Conservation (phyloP, 2,888 invertebrate genomes). For the Meganola albula region DNA sequence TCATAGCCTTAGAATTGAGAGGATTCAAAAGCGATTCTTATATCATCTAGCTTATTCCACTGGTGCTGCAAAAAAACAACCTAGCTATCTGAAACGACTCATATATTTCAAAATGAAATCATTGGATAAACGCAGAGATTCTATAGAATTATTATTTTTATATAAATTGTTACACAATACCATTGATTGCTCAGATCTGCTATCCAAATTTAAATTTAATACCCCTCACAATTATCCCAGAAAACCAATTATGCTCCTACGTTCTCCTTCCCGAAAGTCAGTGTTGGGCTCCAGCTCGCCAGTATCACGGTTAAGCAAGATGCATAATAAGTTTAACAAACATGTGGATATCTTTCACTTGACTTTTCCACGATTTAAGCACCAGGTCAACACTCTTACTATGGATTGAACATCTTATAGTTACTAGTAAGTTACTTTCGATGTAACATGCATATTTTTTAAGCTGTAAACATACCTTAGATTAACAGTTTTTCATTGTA, state of each 20-base stretch:
- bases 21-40: background rate
- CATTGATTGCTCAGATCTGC: background rate
- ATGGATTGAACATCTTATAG: too few species aligned
- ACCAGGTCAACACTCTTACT: too few species aligned
- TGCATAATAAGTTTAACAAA: too few species aligned
- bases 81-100: background rate
- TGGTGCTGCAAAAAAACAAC: background rate
- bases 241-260: constrained; percentile 1
- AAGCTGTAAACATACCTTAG: too few species aligned
- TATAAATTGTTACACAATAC: background rate
- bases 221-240: constrained; percentile 3
- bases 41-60: background rate
- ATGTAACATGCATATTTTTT: too few species aligned
- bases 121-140: background rate
- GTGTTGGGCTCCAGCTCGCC: constrained; percentile 4
- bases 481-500: too few species aligned
- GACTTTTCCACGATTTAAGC: too few species aligned
- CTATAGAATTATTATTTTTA: background rate
- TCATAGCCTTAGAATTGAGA: background rate
- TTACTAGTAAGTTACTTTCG: too few species aligned
- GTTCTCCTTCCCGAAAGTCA: constrained; percentile 2
- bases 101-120: background rate
- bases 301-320: constrained; percentile 1
- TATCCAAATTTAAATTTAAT: background rate
- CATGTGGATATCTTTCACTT: too few species aligned